These are phyloP conservation scores for Eupeodes luniger DNA, from an alignment of 2,888 invertebrate genomes.

Conservation along the genomic window DNA sequence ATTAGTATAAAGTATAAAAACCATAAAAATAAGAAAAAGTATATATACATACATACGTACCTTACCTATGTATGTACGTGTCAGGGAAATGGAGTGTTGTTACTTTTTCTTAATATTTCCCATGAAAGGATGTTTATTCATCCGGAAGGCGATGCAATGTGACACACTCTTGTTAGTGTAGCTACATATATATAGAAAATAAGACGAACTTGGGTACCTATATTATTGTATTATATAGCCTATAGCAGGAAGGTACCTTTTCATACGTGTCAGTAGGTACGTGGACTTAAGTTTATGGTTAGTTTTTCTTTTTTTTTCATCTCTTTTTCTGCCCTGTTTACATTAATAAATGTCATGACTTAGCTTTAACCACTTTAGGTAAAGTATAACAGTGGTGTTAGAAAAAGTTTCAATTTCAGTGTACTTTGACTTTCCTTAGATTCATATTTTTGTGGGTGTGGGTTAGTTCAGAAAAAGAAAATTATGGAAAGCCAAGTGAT, in stretches of 20 bases:
- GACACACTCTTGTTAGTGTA: constrained; percentile 48
- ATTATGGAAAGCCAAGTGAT: too few species aligned
- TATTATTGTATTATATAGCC: neutral
- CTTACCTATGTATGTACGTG: constrained; percentile 42
- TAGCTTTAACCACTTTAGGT: neutral
- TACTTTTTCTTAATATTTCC: constrained; percentile 54
- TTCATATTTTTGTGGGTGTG: too few species aligned
- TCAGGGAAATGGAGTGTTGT: constrained; percentile 49
- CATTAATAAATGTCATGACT: constrained; percentile 35
- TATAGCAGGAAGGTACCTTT: neutral
- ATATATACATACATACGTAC: too few species aligned
- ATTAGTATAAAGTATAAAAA: constrained; percentile 69
- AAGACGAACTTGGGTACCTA: constrained; percentile 4
- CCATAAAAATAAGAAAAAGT: constrained; percentile 5
- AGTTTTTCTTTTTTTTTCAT: neutral
- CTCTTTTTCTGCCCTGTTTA: neutral
- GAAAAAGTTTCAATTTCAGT: too few species aligned
- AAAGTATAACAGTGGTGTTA: neutral
- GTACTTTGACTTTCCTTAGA: too few species aligned
- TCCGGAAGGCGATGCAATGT: constrained; percentile 65
- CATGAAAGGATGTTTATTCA: constrained; percentile 62
- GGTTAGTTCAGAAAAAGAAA: too few species aligned
- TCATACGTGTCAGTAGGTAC: constrained; percentile 9
- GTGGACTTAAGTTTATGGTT: neutral
- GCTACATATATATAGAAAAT: neutral